Base-by-base conservation (phyloP, 2,797 vertebrate genomes). In the Enteromius trimaculatus region DNA sequence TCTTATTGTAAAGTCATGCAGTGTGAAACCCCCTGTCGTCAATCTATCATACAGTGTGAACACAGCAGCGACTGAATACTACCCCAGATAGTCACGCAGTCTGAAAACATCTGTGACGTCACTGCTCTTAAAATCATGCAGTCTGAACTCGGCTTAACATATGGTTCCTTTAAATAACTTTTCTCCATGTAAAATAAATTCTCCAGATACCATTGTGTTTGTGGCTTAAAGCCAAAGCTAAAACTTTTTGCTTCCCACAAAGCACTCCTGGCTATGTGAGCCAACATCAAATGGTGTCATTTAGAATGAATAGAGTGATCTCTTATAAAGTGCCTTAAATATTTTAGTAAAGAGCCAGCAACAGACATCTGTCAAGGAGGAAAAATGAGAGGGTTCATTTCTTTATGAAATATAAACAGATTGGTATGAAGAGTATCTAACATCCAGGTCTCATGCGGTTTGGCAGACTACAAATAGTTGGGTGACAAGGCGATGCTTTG, bases 301-400 rank as follows among this genome's bases (percentile, higher is more conserved):
- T 72, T 23, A 72, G 42, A 72, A 72, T 19, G 42, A 26, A 71
- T 10, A 17, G 42, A 23, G 21, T 1, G 69, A 44, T 58, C 14
- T 53, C 34, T 70, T 53, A 81, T 81, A 64, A 81, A 81, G 55
- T 19, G 69, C 8, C 29, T 49, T 81, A 81, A 80, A 81, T 64
- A 81, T 64, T 81, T 64, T 72, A 62, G 19, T 49, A 31, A 14
- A 71, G 19, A 31, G 17, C 34, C 13, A 1, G 79, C 26, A n/a
- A 79, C 29, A 51, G 44, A 26, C 77, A 37, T 72, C 69, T 81
- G 29, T 64, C 55, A 39, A 79, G 42, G 3, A 68, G 31, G 26
- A 4, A 23, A 26, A 79, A 55, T 13, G 2, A 49, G 1, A 47
- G 53, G 53, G 71, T 72, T 64, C n/a, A 47, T 29, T 49, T 81